Base-by-base conservation (phyloP, 2,113 vertebrate species). In the Boleophthalmus pectinirostris region DNA sequence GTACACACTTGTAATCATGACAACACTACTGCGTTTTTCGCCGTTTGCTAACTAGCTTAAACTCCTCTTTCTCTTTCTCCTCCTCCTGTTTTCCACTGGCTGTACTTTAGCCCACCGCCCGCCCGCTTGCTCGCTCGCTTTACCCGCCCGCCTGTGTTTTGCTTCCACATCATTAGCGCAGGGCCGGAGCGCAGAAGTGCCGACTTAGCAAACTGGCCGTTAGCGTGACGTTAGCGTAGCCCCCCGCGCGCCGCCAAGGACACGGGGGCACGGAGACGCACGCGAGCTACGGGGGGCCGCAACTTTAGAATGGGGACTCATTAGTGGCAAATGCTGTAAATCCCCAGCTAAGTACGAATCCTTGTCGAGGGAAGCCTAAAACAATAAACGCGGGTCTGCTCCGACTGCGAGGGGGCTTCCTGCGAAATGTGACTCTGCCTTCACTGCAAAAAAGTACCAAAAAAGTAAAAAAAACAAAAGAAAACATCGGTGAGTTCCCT, bases 351-450 rank as follows among this genome's bases (percentile, higher is more conserved):
- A 96, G 96, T 96, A 96, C 94, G 94, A 91, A 95, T 95, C 94
- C 96, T 96, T 98, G 96, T 97, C 95, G 94, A 94, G 95, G 95
- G 95, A 98, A 96, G 95, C 94, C 94, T 97, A 96, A 97, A 96
- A 97, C 95, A 97, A 96, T 97, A 98, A 98, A 97, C 96, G 92
- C 91, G 91, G 93, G 89, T 85, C 81, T 93, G 90, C 93, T 89
- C 91, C 90, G 93, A 92, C 79, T 90, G 93, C 89, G 93, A 87
- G 89, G 83, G 92, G 38, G 94, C 93, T 96, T 96, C 95, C 94
- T 90, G 82, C 94, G 93, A 94, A 96, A 96, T 89, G 93, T 80
- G 85, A 92, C 20, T 54, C 51, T 54, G 51, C 20, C 77, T 77
- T 60, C 72, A 23, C 66, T 88, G 88, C 87, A 91, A 87, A 88